Evolutionary conservation across 2,113 vertebrate species (phyloP), one percentile per base, ranked within the genome.

Genomic region (Periophthalmodon schlosseri): DNA sequence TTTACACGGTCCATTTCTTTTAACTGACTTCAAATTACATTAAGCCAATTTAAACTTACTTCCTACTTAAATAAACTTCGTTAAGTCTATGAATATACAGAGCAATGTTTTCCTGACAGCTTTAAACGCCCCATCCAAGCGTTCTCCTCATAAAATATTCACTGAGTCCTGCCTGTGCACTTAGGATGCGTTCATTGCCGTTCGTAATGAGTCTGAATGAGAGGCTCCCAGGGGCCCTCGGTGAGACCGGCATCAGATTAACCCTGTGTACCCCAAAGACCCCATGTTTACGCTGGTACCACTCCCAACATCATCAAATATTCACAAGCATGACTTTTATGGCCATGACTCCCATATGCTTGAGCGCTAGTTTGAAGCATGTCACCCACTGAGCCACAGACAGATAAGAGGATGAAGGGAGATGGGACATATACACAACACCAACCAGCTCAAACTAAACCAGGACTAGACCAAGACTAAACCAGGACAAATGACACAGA

Each of bases 151-250:
- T 60, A 28, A 60, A 60, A 60, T 23, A 60, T 60, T 28, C 12
- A 60, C n/a, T 9, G 8, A 57, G 56, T 23, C n/a, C 12, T 13
- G 57, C 57, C 23, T 6, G 57, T 15, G 57, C 57, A 60, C 57
- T 60, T 60, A 60, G 23, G 13, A 13, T 14, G 21, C 12, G 1
- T 58, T 14, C 57, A 58, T 10, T 23, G n/a, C n/a, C 2, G 54
- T n/a, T 57, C n/a, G 18, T 58, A 58, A 58, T 58, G 56, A 58
- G 56, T 58, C 21, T 58, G 12, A 58, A 58, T 58, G 57, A 58
- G 57, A n/a, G 57, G 21, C 8, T 58, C 57, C 57, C 57, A 6
- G 21, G 57, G 57, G 57, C 23, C 21, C n/a, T 21, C 56, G 7
- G 57, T 15, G 57, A 56, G n/a, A 56, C 9, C 20, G 8, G 52